Evolutionary conservation across 2,113 vertebrate species (phyloP).

Genomic region (Fulica atra): DNA sequence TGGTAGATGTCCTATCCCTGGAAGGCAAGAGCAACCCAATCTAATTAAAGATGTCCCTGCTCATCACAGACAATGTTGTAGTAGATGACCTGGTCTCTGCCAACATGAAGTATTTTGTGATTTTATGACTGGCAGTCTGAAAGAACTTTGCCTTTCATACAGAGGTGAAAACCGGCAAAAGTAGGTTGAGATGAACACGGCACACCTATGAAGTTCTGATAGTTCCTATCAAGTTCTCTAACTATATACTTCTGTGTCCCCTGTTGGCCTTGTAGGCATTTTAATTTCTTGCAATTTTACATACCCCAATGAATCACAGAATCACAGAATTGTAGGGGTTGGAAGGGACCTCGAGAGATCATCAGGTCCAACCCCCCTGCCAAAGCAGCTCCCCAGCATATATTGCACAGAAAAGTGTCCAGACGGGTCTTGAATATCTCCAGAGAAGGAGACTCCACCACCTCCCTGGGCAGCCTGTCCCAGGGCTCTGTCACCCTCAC

Average conservation of each 20-base stretch:
- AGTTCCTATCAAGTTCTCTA: not conserved
- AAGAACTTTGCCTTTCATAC: not conserved
- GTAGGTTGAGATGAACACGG: not conserved
- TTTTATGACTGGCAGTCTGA: not conserved
- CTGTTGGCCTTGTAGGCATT: not conserved
- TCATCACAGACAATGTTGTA: not conserved
- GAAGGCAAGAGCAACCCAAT: fast-evolving
- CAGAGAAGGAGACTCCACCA: too few relatives aligned
- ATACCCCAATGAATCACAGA: fast-evolving
- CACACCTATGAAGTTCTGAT: not conserved
- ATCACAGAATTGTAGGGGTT: too few relatives aligned
- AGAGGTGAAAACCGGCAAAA: not conserved
- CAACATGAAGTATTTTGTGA: too few relatives aligned
- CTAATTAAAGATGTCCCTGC: not conserved
- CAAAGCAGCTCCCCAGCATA: too few relatives aligned
- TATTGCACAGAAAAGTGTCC: too few relatives aligned
- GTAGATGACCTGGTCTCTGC: too few relatives aligned
- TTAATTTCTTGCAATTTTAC: not conserved
- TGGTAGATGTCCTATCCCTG: fast-evolving
- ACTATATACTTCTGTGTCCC: fast-evolving
- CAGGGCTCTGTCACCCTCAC: too few relatives aligned
- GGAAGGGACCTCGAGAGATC: too few relatives aligned
- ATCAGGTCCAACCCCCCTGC: too few relatives aligned
- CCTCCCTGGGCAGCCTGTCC: too few relatives aligned
- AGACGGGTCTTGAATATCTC: too few relatives aligned